phyloP scores from a whole-genome alignment of 2,888 invertebrate genomes.

The Lithophane socia region DNA sequence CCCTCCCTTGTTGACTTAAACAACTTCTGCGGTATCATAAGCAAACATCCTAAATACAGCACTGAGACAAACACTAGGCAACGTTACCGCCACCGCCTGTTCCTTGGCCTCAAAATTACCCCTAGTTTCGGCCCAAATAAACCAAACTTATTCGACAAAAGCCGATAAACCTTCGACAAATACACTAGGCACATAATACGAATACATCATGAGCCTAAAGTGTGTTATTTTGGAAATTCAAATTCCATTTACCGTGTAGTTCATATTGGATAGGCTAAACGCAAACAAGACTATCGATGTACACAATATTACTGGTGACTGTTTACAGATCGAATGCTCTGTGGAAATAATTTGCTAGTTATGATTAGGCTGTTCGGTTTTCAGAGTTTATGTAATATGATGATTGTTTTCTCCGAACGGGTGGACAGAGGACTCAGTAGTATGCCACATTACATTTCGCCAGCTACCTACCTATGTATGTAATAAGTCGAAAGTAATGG shows the following conservation, averaged over 20 bases:
- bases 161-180: conserved; percentile 26
- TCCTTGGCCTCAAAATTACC: conserved; percentile 19
- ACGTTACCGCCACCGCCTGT: background rate
- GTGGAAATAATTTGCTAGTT: conserved; percentile 30
- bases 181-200: conserved; percentile 28
- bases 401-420: background rate
- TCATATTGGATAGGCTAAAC: conserved; percentile 47
- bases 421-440: too few relatives aligned
- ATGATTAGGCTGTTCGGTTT: conserved; percentile 2
- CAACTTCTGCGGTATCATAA: conserved; percentile 13
- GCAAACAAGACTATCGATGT: conserved; percentile 51
- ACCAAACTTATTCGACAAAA: conserved; percentile 27
- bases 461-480: background rate
- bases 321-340: conserved; percentile 35
- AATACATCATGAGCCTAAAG: conserved; percentile 16
- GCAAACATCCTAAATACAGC: conserved; percentile 4
- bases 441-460: too few relatives aligned
- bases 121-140: conserved; percentile 2
- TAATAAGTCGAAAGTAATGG: background rate
- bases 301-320: conserved; percentile 45
- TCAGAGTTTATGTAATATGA: background rate
- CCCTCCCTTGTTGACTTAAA: conserved; percentile 3
- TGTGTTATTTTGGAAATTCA: conserved; percentile 47
- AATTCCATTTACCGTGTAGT: conserved; percentile 52
- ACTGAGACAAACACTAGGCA: conserved; percentile 26